A percentile compares a stretch with the other conserved stretches of the same genome.
phyloP scores from a whole-genome alignment of 1,140 invertebrate genomes.

The Acromyrmex charruanus region DNA sequence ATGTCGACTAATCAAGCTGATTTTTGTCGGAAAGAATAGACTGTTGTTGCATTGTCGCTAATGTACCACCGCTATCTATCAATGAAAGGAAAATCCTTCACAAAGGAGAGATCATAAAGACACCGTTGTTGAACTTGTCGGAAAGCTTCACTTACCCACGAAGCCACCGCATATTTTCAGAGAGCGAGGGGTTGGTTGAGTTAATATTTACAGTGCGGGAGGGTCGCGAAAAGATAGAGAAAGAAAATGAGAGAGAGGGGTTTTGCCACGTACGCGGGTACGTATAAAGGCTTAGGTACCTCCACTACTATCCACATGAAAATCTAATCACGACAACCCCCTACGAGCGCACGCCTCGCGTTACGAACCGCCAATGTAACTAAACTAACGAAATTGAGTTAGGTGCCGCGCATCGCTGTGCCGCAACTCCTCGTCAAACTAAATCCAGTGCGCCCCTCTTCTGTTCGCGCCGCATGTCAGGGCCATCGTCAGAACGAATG shows the following conservation, averaged over 20 bases:
- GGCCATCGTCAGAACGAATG: conserved; percentile 56
- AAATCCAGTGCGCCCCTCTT: conserved; percentile 76
- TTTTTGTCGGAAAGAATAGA: background rate
- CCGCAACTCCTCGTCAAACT: conserved; percentile 81
- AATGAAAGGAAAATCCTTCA: background rate
- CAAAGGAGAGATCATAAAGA: conserved; percentile 6
- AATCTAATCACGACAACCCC: conserved; percentile 84
- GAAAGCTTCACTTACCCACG: conserved; percentile 65
- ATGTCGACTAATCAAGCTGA: background rate
- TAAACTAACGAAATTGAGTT: conserved; percentile 85
- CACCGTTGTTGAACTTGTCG: conserved; percentile 27
- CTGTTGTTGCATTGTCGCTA: background rate
- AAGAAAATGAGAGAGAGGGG: conserved; percentile 39
- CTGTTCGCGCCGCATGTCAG: conserved; percentile 75
- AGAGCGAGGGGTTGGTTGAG: conserved; percentile 60
- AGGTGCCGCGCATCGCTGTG: conserved; percentile 78
- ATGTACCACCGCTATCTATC: background rate
- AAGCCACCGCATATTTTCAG: conserved; percentile 63
- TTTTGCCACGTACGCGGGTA: conserved; percentile 61
- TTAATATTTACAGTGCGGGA: conserved; percentile 72
- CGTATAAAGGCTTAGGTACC: conserved; percentile 74
- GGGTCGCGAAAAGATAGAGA: conserved; percentile 9
- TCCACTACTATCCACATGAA: conserved; percentile 80
- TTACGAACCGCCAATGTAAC: conserved; percentile 84
- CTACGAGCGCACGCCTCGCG: conserved; percentile 78